Percentiles rank a stretch among this genome's conserved stretches.
Evolutionary conservation across 2,888 invertebrate species (phyloP).

Genomic region (Rhodophaea formosa): DNA sequence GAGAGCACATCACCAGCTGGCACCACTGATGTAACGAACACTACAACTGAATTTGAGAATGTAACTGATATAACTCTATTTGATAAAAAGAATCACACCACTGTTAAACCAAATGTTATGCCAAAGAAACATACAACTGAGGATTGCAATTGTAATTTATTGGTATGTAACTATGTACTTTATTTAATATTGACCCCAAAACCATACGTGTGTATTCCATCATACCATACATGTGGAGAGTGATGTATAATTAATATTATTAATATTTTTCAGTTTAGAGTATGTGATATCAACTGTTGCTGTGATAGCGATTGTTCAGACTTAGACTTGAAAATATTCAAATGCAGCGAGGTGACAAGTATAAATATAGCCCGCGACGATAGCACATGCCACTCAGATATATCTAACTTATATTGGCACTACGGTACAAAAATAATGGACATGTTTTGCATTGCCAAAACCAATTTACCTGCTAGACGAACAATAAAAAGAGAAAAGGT

Average conservation of each 20-base stretch:
- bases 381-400: slow-evolving; percentile 39
- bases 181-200: too few relatives aligned
- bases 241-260: slow-evolving; percentile 8
- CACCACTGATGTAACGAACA: slow-evolving; percentile 49
- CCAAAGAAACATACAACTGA: slow-evolving; percentile 40
- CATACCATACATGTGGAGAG: too few relatives aligned
- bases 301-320: slow-evolving; percentile 88
- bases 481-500: slow-evolving; percentile 42
- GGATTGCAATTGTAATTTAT: slow-evolving; percentile 60
- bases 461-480: slow-evolving; percentile 58
- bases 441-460: slow-evolving; percentile 65
- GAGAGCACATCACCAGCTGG: slow-evolving; percentile 55
- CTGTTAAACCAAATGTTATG: slow-evolving; percentile 35
- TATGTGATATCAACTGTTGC: slow-evolving; percentile 92
- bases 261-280: slow-evolving; percentile 67
- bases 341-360: slow-evolving; percentile 67
- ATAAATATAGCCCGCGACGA: slow-evolving; percentile 27
- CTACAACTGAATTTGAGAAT: slow-evolving; percentile 60
- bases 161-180: too few relatives aligned
- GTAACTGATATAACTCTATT: slow-evolving; percentile 62
- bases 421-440: slow-evolving; percentile 29
- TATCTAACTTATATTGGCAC: slow-evolving; percentile 25
- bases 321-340: slow-evolving; percentile 81
- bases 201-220: too few relatives aligned
- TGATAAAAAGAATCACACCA: slow-evolving; percentile 48